phyloP scores from a whole-genome alignment of 2,113 vertebrate species.

The Sciurus niger region DNA sequence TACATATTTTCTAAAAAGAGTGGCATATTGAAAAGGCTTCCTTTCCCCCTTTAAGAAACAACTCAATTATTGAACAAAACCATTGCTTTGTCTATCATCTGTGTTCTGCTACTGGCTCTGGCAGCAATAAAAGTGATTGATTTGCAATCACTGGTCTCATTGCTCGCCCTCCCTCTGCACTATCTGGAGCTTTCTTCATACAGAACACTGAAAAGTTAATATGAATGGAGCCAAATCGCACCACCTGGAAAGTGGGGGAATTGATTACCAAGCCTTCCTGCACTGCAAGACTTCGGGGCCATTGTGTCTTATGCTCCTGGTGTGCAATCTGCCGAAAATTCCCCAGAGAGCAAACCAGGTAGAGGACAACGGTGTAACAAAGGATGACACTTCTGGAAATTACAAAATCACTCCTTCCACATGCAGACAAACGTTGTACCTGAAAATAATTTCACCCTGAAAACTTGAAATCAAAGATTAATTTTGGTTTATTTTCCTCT shows the following conservation, averaged over 20 bases:
- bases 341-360: constrained; percentile 74
- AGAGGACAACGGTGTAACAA: constrained; percentile 63
- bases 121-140: constrained; percentile 81
- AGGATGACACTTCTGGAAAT: constrained; percentile 83
- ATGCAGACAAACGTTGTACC: constrained; percentile 27
- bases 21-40: constrained; percentile 14
- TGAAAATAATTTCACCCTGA: constrained; percentile 62
- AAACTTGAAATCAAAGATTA: constrained; percentile 76
- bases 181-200: constrained; percentile 61
- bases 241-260: constrained; percentile 80
- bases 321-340: constrained; percentile 65
- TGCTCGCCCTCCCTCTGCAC: constrained; percentile 67
- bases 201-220: constrained; percentile 70
- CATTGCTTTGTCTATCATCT: constrained; percentile 42
- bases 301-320: constrained; percentile 79
- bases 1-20: constrained; percentile 45
- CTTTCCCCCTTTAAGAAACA: constrained; percentile 65
- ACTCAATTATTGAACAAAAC: constrained; percentile 47
- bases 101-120: not conserved
- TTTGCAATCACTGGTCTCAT: constrained; percentile 76
- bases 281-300: constrained; percentile 66
- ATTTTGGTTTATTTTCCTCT: constrained; percentile 75
- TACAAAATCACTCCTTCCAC: constrained; percentile 82
- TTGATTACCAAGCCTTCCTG: constrained; percentile 81
- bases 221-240: constrained; percentile 62